Base-by-base conservation (phyloP, 2,113 vertebrate species). In the Ceyx melanurus region DNA sequence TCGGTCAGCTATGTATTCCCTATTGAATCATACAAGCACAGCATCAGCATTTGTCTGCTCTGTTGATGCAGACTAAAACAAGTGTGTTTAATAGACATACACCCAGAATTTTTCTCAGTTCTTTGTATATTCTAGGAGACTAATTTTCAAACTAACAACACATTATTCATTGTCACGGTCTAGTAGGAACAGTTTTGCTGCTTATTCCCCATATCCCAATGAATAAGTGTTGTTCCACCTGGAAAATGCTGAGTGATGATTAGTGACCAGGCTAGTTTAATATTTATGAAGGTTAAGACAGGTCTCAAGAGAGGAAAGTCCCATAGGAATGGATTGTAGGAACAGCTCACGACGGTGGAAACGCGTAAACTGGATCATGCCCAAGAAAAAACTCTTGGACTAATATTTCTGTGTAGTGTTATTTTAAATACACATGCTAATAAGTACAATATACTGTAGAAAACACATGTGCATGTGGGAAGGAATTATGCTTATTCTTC, bases 141-240 rank as follows among this genome's bases (percentile, higher is more conserved):
- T 67, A 48, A 92, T 88, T 95, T 86, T 77, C 93, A 88, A 89
- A 64, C 67, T 71, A 88, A 62, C 12, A 73, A 40, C 92, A 64
- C 17, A 60, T 70, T 68, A 72, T n/a, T 87, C 73, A 46, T 40
- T 48, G 16, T 51, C 43, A 58, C 22, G 43, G 28, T 23, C 35
- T 45, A 58, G 29, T 10, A 56, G 67, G 43, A 70, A 65, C 18
- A 10, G n/a, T 72, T 85, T 89, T 79, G 60, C 56, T 25, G 4
- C 4, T 5, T 67, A 74, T 86, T 65, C 56, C 46, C 78, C 33
- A 66, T 5, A 3, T 48, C 33, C 51, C 54, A 68, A 82, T 10
- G 40, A 93, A 65, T 71, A 92, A 62, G 78, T 89, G 37, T 10
- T 88, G 26, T 25, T 95, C 61, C 62, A 83, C 73, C 48, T 82